Base-by-base conservation (phyloP, 1,140 invertebrate species). In the Patella vulgata region DNA sequence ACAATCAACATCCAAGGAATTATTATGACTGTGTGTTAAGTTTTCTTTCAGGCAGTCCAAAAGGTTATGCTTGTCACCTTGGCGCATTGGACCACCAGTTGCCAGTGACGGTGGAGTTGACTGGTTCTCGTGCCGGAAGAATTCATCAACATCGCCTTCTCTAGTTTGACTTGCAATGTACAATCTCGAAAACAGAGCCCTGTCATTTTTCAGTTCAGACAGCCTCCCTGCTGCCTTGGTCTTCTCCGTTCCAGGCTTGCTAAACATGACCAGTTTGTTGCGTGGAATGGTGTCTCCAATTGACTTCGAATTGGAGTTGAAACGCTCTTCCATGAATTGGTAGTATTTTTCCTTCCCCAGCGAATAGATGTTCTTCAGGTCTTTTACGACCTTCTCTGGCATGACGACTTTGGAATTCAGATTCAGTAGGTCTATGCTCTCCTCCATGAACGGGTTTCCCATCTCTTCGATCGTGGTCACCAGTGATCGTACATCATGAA, bases 131-230 rank as follows among this genome's bases (percentile, higher is more conserved):
- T n/a, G n/a, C n/a, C n/a, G n/a, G n/a, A n/a, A n/a, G n/a, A n/a
- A 53, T 11, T 53, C 27, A 4, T 53, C 51, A 0, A 53, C 11
- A 30, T 36, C 12, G 8, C 51, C 51, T 36, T 53, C 23, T 6
- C 28, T 23, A 8, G 51, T 28, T 21, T 53, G 51, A 21, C 51
- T 53, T 30, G n/a, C n/a, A n/a, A n/a, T n/a, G n/a, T n/a, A n/a
- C n/a, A n/a, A n/a, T n/a, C n/a, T n/a, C n/a, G n/a, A n/a, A n/a
- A n/a, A n/a, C n/a, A n/a, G n/a, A n/a, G n/a, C n/a, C n/a, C n/a
- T n/a, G n/a, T n/a, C n/a, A n/a, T 21, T 33, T 14, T 33, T 33
- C 27, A 33, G 27, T 11, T 17, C 27, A 11, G 51, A 28, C n/a
- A 53, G 8, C 17, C 9, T 53, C 3, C 4, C 0, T 53, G 27